Evolutionary conservation across 2,888 invertebrate genomes (phyloP), one percentile per base, ranked within the genome.

Genomic region (Ligdia adustata): DNA sequence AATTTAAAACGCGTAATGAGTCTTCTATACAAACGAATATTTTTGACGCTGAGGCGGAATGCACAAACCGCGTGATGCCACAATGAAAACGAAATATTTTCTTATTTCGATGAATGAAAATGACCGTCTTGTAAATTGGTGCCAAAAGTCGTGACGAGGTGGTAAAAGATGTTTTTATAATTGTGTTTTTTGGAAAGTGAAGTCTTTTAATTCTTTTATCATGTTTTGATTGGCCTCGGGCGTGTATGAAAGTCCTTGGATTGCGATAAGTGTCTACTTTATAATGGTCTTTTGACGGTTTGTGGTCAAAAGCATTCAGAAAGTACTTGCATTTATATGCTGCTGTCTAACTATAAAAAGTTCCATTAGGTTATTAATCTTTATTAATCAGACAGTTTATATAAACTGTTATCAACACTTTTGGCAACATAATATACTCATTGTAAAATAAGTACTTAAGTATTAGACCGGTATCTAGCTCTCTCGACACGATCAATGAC

Each of bases 121-220:
- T 60, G 55, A 29, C 31, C 47, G 60, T 58, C 16, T 60, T 60
- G 57, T 26, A 39, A 35, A 24, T 41, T 35, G 58, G 33, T 34
- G 42, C 41, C 18, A 45, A 48, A 55, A 74, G 62, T 81, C 77
- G 80, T 78, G 80, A 75, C 62, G 57, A 39, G 43, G 41, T 59
- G 62, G 53, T 56, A 61, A 60, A 53, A 55, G 53, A 48, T 45
- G 57, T 57, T 27, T 4, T 29, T 31, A 40, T 39, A 5, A 28
- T 27, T 64, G 35, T 41, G 7, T 22, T n/a, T 68, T 75, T 71
- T 71, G 66, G 71, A 75, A 77, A 75, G 74, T 60, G 64, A 69
- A 69, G 53, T 63, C 33, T 41, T 40, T 40, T 40, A 40, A 41
- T 37, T 42, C 38, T 55, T 60, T 60, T 57, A 62, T 60, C 41